A percentile compares a stretch with the other conserved stretches of the same genome.
Conservation (phyloP, 2,113 vertebrate genomes). For the Pseudorasbora parva region DNA sequence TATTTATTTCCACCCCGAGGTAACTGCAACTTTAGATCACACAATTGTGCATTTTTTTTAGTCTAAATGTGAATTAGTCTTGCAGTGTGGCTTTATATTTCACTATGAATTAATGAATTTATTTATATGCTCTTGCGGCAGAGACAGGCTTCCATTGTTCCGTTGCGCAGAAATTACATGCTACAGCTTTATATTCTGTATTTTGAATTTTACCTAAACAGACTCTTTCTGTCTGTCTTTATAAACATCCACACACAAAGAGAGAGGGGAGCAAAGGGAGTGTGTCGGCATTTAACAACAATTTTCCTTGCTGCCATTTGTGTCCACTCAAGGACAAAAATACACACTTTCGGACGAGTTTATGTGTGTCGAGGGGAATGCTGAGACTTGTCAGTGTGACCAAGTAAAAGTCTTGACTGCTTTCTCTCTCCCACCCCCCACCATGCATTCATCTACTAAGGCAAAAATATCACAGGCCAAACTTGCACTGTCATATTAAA, state of each 20-base stretch:
- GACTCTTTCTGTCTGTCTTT: background rate
- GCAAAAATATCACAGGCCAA: background rate
- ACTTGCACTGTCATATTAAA: conserved; percentile 2
- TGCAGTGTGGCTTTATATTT: background rate
- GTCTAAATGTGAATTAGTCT: too few relatives aligned
- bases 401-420: background rate
- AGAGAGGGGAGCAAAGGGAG: background rate
- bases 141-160: background rate
- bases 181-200: background rate
- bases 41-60: too few relatives aligned
- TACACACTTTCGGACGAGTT: background rate
- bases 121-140: background rate
- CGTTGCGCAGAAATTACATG: background rate
- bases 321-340: conserved; percentile 29
- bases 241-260: background rate
- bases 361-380: background rate
- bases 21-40: too few relatives aligned
- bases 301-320: background rate
- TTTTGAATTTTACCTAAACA: background rate
- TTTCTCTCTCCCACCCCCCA: conserved; percentile 5
- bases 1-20: too few relatives aligned
- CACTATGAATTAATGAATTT: too few relatives aligned
- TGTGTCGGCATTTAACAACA: conserved; percentile 1
- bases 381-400: conserved; percentile 17
- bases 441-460: conserved; percentile 4